Evolutionary conservation across 2,888 invertebrate species (phyloP).

Genomic region (Allolobophora icterica): DNA sequence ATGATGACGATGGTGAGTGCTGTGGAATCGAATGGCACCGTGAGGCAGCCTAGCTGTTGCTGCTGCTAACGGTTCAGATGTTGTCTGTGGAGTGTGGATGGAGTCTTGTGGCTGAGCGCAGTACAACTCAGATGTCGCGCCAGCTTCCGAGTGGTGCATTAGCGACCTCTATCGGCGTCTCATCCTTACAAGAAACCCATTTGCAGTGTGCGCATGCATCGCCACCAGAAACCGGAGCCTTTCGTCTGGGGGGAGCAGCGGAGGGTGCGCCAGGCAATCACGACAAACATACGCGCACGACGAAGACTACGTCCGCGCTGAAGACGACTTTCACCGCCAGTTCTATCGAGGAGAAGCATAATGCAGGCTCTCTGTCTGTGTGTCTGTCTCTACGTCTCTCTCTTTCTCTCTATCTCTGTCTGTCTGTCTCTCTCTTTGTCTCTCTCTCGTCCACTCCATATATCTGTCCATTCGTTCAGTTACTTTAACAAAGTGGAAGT

Average conservation of each 20-base stretch:
- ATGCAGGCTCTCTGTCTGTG: no score
- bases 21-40: neutral
- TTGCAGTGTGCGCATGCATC: conserved; percentile 23
- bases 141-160: neutral
- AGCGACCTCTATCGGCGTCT: neutral
- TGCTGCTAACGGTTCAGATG: neutral
- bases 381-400: no score
- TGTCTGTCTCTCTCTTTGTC: no score
- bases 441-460: neutral
- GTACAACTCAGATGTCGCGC: conserved; percentile 17
- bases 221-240: neutral
- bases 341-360: no score
- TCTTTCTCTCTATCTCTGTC: no score
- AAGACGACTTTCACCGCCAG: neutral
- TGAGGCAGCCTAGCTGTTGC: neutral
- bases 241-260: neutral
- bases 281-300: neutral
- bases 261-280: neutral
- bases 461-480: neutral
- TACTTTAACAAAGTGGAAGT: neutral
- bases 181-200: conserved; percentile 21
- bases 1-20: neutral
- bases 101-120: neutral
- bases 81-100: neutral
- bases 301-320: neutral